Percentiles rank a stretch among this genome's conserved stretches.
Conservation (phyloP, 2,113 vertebrate species). For the Xenopus borealis region DNA sequence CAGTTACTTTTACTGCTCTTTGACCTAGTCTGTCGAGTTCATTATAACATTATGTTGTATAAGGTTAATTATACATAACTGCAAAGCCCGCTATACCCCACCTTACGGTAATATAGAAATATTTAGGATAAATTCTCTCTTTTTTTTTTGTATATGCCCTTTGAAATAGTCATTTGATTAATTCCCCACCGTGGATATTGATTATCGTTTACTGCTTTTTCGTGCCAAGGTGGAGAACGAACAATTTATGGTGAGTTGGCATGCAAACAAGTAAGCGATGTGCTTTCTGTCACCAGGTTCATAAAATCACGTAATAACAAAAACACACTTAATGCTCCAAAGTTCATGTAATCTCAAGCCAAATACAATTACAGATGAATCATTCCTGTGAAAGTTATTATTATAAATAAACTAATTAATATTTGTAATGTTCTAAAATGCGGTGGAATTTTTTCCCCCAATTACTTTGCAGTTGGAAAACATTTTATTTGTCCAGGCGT, state of each 20-base stretch:
- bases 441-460: too few relatives aligned
- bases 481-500: too few relatives aligned
- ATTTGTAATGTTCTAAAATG: too few relatives aligned
- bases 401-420: too few relatives aligned
- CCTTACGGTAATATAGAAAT: not conserved
- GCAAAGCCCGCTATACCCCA: too few relatives aligned
- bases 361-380: too few relatives aligned
- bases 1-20: not conserved
- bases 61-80: not conserved
- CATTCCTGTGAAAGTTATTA: too few relatives aligned
- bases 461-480: too few relatives aligned
- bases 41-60: not conserved
- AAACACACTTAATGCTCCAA: not conserved
- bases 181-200: not conserved
- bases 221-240: not conserved
- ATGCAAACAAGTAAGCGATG: conserved; percentile 2
- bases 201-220: conserved; percentile 11
- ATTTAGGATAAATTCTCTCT: not conserved
- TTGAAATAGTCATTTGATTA: not conserved
- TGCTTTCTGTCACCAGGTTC: not conserved
- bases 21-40: conserved; percentile 9
- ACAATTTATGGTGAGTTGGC: not conserved
- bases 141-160: not conserved
- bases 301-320: conserved; percentile 3
- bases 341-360: not conserved